Evolutionary conservation across 2,888 invertebrate species (phyloP).

Genomic region (Acrocera orbiculus): DNA sequence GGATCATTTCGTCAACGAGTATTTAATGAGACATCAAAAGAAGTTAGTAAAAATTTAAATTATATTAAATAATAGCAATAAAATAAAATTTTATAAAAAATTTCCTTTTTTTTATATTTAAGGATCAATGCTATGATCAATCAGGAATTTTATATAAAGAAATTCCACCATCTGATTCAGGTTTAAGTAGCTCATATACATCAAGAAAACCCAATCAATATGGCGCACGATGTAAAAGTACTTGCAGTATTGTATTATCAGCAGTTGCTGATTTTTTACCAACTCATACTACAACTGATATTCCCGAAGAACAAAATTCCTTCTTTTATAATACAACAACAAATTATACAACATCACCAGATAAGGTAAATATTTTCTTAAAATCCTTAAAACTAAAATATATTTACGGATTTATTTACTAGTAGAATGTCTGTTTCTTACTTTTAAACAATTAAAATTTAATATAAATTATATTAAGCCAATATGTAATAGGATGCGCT

Average conservation of each 20-base stretch:
- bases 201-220: conserved; percentile 14
- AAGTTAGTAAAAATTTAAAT: too few relatives aligned
- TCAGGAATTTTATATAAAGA: background rate
- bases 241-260: conserved; percentile 48
- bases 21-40: too few relatives aligned
- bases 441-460: too few relatives aligned
- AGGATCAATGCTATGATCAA: background rate
- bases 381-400: too few relatives aligned
- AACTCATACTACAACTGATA: conserved; percentile 9
- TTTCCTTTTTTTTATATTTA: too few relatives aligned
- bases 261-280: conserved; percentile 31
- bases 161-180: conserved; percentile 29
- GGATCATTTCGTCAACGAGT: conserved; percentile 8
- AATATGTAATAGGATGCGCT: too few relatives aligned
- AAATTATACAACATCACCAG: conserved; percentile 21
- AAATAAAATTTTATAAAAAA: too few relatives aligned
- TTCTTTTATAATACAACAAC: conserved; percentile 25
- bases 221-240: conserved; percentile 39
- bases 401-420: too few relatives aligned
- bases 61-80: too few relatives aligned
- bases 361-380: conserved; percentile 17
- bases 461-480: too few relatives aligned
- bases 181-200: conserved; percentile 36
- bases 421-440: too few relatives aligned
- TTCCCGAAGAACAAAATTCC: conserved; percentile 19